Evolutionary conservation across 2,888 invertebrate species (phyloP).

Genomic region (Eristalinus aeneus): DNA sequence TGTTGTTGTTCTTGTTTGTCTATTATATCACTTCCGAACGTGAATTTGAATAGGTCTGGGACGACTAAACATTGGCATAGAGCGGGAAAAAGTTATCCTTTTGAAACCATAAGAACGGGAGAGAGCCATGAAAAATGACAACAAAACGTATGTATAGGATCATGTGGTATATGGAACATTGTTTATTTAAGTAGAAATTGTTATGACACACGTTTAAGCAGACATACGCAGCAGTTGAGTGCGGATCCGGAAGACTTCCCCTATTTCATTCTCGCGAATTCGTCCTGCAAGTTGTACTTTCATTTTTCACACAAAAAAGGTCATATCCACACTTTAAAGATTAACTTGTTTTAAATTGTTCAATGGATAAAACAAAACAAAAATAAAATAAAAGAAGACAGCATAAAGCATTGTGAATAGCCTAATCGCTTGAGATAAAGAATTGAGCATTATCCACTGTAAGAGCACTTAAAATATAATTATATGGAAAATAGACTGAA

Average conservation of each 20-base stretch:
- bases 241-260: conserved; percentile 42
- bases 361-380: not conserved
- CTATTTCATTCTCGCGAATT: conserved; percentile 54
- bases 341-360: conserved; percentile 52
- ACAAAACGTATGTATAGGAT: conserved; percentile 13
- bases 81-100: conserved; percentile 62
- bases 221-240: conserved; percentile 57
- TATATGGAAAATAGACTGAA: too few relatives aligned
- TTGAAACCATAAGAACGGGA: conserved; percentile 38
- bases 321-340: conserved; percentile 61
- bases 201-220: conserved; percentile 59
- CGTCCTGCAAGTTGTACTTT: conserved; percentile 26
- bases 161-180: conserved; percentile 38
- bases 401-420: not conserved
- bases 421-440: not conserved
- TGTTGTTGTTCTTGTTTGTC: conserved; percentile 67
- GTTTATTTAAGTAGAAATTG: conserved; percentile 64
- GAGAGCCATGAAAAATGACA: conserved; percentile 51
- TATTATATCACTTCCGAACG: conserved; percentile 63
- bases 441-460: not conserved
- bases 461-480: too few relatives aligned
- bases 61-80: conserved; percentile 41
- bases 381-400: too few relatives aligned
- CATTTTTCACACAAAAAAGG: conserved; percentile 51
- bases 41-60: conserved; percentile 51